Conservation (phyloP, 2,888 invertebrate species). For the Cheilosia impressa region DNA sequence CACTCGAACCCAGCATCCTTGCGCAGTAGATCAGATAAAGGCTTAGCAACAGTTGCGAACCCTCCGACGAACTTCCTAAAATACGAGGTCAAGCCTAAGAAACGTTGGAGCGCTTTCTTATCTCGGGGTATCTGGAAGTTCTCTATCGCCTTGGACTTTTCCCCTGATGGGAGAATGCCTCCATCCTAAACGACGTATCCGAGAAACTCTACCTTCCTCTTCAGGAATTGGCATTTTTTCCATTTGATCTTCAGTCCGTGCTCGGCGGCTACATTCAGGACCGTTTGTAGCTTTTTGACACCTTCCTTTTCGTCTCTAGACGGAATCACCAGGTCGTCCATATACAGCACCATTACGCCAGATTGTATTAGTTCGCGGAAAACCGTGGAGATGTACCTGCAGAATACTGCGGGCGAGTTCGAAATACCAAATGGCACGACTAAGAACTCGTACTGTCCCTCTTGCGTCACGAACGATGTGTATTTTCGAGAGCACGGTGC, state of each 20-base stretch:
- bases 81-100: conserved; percentile 21
- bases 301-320: conserved; percentile 46
- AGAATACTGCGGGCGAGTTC: conserved; percentile 80
- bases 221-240: conserved; percentile 42
- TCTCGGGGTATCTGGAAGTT: conserved; percentile 8
- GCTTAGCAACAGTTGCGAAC: conserved; percentile 23
- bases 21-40: neutral
- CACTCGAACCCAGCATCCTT: neutral
- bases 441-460: conserved; percentile 81
- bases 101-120: conserved; percentile 20
- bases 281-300: conserved; percentile 29
- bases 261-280: neutral
- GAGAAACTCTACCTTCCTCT: conserved; percentile 32
- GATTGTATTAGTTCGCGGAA: conserved; percentile 22
- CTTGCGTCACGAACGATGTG: conserved; percentile 80
- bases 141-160: conserved; percentile 7
- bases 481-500: conserved; percentile 73
- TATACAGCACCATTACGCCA: conserved; percentile 25
- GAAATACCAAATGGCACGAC: conserved; percentile 78
- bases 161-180: neutral
- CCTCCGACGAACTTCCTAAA: conserved; percentile 60
- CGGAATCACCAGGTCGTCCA: conserved; percentile 49
- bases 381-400: conserved; percentile 59
- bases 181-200: conserved; percentile 35
- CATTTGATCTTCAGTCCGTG: conserved; percentile 21